Evolutionary conservation across 1,140 invertebrate species (phyloP).

Genomic region (Diachasmimorpha longicaudata): DNA sequence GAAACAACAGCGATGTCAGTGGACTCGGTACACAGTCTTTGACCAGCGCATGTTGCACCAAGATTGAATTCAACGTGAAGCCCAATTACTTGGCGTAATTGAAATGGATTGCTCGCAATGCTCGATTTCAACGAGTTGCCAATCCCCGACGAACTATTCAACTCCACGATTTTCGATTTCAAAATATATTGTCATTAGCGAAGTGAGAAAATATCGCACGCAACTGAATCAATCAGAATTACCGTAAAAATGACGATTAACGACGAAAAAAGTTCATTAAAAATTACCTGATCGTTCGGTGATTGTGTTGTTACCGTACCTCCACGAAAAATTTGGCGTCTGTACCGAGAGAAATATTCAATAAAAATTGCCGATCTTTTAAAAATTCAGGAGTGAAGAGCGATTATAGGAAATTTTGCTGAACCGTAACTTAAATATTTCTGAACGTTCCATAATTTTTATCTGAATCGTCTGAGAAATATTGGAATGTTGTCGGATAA

Average conservation of each 20-base stretch:
- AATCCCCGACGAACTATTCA: neutral
- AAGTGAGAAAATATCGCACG: neutral
- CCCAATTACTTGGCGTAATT: slow-evolving; percentile 15
- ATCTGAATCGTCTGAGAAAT: no score
- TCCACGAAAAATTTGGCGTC: no score
- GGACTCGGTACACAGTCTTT: neutral
- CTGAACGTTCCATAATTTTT: no score
- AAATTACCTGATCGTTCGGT: no score
- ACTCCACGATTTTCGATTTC: neutral
- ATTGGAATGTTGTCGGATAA: no score
- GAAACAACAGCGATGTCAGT: neutral
- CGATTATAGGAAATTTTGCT: no score
- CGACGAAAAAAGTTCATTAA: no score
- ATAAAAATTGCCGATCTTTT: no score
- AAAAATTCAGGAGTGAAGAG: no score
- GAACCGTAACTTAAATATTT: no score
- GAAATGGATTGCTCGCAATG: slow-evolving; percentile 4
- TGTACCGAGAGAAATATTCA: no score
- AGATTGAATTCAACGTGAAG: slow-evolving; percentile 7
- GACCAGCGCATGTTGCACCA: neutral
- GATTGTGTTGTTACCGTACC: no score
- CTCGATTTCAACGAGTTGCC: neutral
- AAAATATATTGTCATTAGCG: neutral
- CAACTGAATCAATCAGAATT: neutral
- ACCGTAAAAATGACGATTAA: neutral